Base-by-base conservation (phyloP, 2,797 vertebrate genomes). In the Myotis findleyi region DNA sequence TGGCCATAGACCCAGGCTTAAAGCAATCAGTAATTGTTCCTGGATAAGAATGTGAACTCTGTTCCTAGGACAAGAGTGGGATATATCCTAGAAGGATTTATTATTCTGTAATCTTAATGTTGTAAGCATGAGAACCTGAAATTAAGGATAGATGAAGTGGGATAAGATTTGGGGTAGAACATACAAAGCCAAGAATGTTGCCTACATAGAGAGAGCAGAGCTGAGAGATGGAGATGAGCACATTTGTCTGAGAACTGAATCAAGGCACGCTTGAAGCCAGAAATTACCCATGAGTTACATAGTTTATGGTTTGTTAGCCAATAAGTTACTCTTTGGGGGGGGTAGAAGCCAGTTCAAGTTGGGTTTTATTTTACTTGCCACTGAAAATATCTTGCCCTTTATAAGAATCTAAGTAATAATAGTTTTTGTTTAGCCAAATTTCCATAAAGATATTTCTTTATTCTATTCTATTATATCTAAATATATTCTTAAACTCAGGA, bases 331-430 rank as follows among this genome's bases (percentile, higher is more conserved):
- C 62, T 33, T 25, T 44, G 8, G 6, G 8, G 8, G 6, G 49
- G 17, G 13, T 0, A 64, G 71, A 47, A 71, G 20, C n/a, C 23
- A 76, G 18, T 66, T 86, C 30, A 49, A 53, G 7, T 41, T 77
- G 21, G 13, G 57, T 75, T 95, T 82, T 87, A 71, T 77, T 92
- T 89, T 44, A 68, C 36, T 79, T 73, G 25, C 21, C 82, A 55
- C 12, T 73, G n/a, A 89, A 90, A 87, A 51, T 77, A 72, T 49
- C 4, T 93, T 87, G 21, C 47, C 5, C 7, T 71, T 77, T 91
- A 20, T 68, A 44, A 92, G 59, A 12, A 53, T 5, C 9, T 33
- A 80, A 80, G 59, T 38, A 92, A 69, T 79, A 79, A 44, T 76
- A 3, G 1, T 21, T 5, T 77, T 82, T 77, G 11, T 7, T 66